Percentiles rank a stretch among this genome's conserved stretches.
Conservation (phyloP, 2,113 vertebrate genomes). For the Heterocephalus glaber region DNA sequence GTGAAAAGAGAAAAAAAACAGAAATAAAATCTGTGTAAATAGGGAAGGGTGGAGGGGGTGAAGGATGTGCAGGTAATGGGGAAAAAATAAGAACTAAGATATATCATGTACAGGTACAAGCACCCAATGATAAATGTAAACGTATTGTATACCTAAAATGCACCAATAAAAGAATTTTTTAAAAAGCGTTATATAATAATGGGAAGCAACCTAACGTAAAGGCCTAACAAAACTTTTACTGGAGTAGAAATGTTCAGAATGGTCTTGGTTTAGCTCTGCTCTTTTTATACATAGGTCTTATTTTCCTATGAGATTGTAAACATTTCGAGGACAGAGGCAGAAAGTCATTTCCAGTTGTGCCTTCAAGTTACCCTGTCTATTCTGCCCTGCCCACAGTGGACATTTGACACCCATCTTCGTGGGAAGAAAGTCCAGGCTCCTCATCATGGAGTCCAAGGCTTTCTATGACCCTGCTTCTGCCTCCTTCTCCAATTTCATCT, state of each 20-base stretch:
- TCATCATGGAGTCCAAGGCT: not conserved
- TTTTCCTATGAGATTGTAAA: conserved; percentile 44
- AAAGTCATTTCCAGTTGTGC: conserved; percentile 39
- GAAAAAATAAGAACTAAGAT: too few species aligned
- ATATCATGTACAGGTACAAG: too few species aligned
- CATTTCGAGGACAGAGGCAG: not conserved
- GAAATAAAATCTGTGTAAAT: too few species aligned
- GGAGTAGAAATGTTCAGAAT: not conserved
- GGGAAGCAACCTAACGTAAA: conserved; percentile 18
- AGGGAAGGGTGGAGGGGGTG: too few species aligned
- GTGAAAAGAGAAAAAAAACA: too few species aligned
- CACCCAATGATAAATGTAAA: too few species aligned
- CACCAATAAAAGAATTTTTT: too few species aligned
- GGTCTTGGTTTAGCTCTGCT: not conserved
- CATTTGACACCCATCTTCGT: not conserved
- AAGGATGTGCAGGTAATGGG: too few species aligned
- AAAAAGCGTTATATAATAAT: conserved; percentile 27
- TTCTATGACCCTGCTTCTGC: not conserved
- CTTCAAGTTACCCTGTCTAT: not conserved
- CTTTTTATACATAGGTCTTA: not conserved
- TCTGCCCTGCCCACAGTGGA: not conserved
- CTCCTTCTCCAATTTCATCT: not conserved
- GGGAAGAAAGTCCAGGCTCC: not conserved
- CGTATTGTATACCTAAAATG: too few species aligned
- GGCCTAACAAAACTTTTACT: not conserved